These are phyloP conservation scores for Cottoperca gobio DNA, from an alignment of 2,797 vertebrate species.

Conservation along the genomic window DNA sequence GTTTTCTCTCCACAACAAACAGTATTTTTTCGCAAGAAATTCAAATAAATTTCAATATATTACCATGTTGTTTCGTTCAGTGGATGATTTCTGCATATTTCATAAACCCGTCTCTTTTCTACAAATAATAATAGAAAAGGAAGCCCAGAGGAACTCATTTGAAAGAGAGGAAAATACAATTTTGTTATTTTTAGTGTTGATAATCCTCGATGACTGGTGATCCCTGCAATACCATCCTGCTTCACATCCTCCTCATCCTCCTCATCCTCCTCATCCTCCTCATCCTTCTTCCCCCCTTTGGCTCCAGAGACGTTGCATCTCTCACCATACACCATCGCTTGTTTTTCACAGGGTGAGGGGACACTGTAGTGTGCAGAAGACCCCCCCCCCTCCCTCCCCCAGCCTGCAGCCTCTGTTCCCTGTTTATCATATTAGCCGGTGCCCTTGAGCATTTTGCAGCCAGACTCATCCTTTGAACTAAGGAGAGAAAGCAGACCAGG, in stretches of 20 bases:
- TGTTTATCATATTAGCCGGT: constrained; percentile 80
- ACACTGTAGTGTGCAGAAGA: constrained; percentile 44
- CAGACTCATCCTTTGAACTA: constrained; percentile 75
- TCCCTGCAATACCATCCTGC: constrained; percentile 49
- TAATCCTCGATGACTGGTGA: constrained; percentile 73
- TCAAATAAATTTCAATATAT: constrained; percentile 51
- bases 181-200: constrained; percentile 68
- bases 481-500: constrained; percentile 56
- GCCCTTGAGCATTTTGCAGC: constrained; percentile 74
- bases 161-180: constrained; percentile 66
- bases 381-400: neutral
- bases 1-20: constrained; percentile 36
- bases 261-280: neutral
- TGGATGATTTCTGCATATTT: constrained; percentile 53
- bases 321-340: constrained; percentile 24
- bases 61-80: constrained; percentile 40
- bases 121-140: constrained; percentile 52
- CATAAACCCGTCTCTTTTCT: constrained; percentile 38
- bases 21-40: constrained; percentile 20
- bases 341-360: constrained; percentile 44
- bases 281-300: constrained; percentile 14
- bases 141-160: constrained; percentile 67
- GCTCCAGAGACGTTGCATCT: constrained; percentile 21
- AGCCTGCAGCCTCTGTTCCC: constrained; percentile 61
- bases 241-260: constrained; percentile 28